phyloP scores from a whole-genome alignment of 2,113 vertebrate genomes.

The Circaetus cinerascens region DNA sequence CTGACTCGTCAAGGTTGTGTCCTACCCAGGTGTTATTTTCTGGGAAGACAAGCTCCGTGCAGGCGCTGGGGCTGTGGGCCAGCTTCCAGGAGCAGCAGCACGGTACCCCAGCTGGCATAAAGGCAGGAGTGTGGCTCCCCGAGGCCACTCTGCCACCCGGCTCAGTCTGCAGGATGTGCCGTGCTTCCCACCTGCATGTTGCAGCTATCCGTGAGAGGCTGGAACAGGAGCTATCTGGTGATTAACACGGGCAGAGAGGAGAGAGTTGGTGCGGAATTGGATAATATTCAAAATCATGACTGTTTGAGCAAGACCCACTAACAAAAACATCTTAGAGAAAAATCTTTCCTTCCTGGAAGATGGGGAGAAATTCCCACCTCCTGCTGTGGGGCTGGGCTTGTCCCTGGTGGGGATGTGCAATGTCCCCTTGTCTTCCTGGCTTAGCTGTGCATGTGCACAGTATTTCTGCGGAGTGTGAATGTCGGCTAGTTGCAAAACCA shows the following conservation, averaged over 20 bases:
- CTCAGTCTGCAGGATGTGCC: neutral
- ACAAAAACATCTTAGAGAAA: neutral
- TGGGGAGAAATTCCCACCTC: neutral
- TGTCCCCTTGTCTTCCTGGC: neutral
- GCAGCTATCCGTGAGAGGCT: neutral
- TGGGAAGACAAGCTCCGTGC: neutral
- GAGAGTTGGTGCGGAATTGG: neutral
- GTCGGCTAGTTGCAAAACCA: neutral
- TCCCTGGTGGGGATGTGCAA: neutral
- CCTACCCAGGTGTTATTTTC: neutral
- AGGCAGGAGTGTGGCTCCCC: neutral
- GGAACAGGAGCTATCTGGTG: neutral
- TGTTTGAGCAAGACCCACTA: neutral
- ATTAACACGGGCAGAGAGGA: neutral
- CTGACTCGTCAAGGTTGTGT: rapidly evolving
- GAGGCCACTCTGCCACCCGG: rapidly evolving
- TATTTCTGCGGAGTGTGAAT: neutral
- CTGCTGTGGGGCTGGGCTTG: neutral
- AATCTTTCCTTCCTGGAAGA: neutral
- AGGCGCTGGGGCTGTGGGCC: neutral
- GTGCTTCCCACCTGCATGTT: neutral
- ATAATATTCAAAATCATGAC: neutral
- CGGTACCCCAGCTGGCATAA: neutral
- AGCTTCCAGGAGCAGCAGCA: neutral
- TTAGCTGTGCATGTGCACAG: neutral